Base-by-base conservation (phyloP, 2,888 invertebrate species). In the Acleris laterana region DNA sequence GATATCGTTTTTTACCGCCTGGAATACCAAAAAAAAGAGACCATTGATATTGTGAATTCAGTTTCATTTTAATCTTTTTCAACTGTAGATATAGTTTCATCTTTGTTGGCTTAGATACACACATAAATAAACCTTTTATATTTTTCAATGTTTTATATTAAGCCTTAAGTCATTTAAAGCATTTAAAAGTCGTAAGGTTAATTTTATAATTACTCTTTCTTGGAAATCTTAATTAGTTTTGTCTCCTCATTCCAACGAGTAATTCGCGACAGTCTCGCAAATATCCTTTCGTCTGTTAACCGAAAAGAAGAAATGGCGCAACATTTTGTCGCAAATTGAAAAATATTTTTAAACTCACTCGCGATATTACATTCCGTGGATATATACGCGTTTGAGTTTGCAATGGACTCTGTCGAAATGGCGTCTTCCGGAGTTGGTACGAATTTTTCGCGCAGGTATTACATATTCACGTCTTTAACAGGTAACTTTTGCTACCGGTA, bases 271-370 rank as follows among this genome's bases (percentile, higher is more conserved):
- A 19, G 46, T 48, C 28, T 19, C 53, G 17, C 25, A 25, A 17
- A 6, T 50, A 22, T 22, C 48, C 32, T 46, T 38, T 28, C 20
- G 32, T 48, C 32, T 46, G 46, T 17, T 17, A 51, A 49, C 49
- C 44, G 25, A 28, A 55, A 9, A 20, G 11, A 46, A 57, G 16
- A 32, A 48, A 13, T 58, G 5, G 17, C 9, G 17, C n/a, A 48
- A 49, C 49, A 22, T 62, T 62, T 48, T 32, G 53, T 53, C 32
- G 48, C 55, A 38, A 62, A 55, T 62, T 55, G 55, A 62, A 62
- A 55, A 55, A 13, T 49, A 62, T 62, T 55, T 38, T 28, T 55
- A 55, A 62, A 48, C 62, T 48, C 55, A 46, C 57, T 52, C 48
- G 42, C 20, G 46, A 48, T 46, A 62, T 62, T 53, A 48, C 28